phyloP scores from a whole-genome alignment of 2,888 invertebrate species.

The Callyntrura sp. region DNA sequence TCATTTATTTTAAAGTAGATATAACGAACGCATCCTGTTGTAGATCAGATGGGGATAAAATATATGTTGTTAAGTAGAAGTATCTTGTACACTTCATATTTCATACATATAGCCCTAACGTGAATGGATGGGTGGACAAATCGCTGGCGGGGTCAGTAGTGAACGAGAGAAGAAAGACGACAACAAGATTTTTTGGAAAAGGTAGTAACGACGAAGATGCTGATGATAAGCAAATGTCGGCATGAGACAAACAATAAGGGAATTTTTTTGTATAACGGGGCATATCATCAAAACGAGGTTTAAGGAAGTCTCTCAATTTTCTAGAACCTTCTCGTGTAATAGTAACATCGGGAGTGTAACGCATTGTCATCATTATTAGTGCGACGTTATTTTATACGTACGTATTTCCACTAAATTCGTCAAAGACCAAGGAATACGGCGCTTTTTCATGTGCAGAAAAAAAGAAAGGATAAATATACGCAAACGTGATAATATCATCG shows the following conservation, averaged over 20 bases:
- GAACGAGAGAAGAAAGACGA: constrained; percentile 40
- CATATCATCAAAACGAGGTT: constrained; percentile 5
- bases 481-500: not conserved
- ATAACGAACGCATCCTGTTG: not conserved
- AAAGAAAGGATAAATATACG: not conserved
- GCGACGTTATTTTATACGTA: not conserved
- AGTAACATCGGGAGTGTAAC: not conserved
- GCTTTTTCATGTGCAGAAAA: not conserved
- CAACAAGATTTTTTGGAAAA: not conserved
- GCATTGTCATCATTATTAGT: constrained; percentile 17
- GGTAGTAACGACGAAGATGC: not conserved
- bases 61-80: not conserved
- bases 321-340: constrained; percentile 4
- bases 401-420: not conserved
- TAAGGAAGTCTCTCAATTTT: constrained; percentile 41
- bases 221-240: constrained; percentile 52
- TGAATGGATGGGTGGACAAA: constrained; percentile 68
- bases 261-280: not conserved
- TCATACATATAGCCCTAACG: not conserved
- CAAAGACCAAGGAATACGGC: constrained; percentile 10
- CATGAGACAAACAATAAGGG: constrained; percentile 11
- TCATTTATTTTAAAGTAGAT: constrained; percentile 4
- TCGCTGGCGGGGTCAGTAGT: constrained; percentile 55
- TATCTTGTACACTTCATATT: not conserved
- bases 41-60: not conserved